These are phyloP conservation scores for Drosophila tristis DNA, from an alignment of 1,140 invertebrate species.

Conservation along the genomic window DNA sequence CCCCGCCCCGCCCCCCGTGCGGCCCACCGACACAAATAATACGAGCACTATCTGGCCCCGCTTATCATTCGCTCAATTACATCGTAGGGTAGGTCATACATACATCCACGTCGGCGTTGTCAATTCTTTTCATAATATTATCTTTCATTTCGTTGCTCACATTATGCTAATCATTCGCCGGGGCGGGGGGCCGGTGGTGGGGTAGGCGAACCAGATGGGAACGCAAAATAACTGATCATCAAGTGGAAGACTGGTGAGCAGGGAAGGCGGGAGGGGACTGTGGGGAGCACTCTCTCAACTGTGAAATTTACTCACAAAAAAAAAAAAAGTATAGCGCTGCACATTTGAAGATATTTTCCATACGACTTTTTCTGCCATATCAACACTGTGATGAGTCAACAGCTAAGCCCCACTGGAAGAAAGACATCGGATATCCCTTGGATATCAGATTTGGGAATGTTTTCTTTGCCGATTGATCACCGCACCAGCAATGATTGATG, in stretches of 20 bases:
- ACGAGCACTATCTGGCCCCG: background rate
- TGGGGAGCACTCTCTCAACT: conserved; percentile 14
- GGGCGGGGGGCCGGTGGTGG: no score
- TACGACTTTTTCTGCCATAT: no score
- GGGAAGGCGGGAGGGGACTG: no score
- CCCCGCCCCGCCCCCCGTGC: background rate
- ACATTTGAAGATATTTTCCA: no score
- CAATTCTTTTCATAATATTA: conserved; percentile 50
- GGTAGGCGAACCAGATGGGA: conserved; percentile 6
- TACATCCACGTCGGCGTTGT: no score
- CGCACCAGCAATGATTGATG: no score
- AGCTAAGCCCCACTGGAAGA: background rate
- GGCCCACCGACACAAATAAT: background rate
- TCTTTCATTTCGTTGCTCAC: conserved; percentile 42
- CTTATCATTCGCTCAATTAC: conserved; percentile 52
- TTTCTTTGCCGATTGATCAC: no score
- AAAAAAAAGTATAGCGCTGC: no score
- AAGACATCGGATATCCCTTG: no score
- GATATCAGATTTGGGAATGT: no score
- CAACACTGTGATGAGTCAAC: background rate
- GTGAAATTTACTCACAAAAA: conserved; percentile 14
- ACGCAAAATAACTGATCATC: conserved; percentile 17
- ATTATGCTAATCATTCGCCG: conserved; percentile 43
- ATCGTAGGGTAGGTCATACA: conserved; percentile 43
- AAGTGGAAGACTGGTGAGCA: conserved; percentile 5